These are phyloP conservation scores for Drosophila teissieri DNA, from an alignment of 1,140 invertebrate genomes.

Conservation along the genomic window DNA sequence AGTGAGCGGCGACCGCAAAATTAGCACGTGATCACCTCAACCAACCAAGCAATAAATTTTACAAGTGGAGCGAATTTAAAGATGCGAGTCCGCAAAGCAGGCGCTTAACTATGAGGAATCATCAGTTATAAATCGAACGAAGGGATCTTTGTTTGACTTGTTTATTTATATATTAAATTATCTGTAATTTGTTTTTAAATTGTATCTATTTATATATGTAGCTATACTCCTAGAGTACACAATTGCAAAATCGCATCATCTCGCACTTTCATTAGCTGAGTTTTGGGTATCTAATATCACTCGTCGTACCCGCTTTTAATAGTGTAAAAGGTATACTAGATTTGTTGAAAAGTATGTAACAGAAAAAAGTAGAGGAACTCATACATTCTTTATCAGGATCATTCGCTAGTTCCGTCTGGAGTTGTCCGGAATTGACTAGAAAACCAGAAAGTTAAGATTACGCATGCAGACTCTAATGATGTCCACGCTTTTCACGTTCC, in stretches of 20 bases:
- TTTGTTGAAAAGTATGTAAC: no score
- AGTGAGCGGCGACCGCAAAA: conserved; percentile 42
- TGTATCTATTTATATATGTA: neutral
- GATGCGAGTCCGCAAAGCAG: conserved; percentile 15
- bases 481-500: no score
- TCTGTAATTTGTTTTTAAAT: neutral
- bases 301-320: no score
- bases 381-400: no score
- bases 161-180: conserved; percentile 26
- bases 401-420: no score
- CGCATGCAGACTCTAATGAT: no score
- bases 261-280: no score
- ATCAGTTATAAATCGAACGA: neutral
- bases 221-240: neutral
- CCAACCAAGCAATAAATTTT: conserved; percentile 49
- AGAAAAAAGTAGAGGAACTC: no score
- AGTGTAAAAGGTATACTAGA: no score
- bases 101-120: neutral
- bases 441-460: no score
- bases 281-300: no score
- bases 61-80: conserved; percentile 51
- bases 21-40: conserved; percentile 56
- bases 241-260: neutral
- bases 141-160: conserved; percentile 20
- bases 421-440: no score